Evolutionary conservation across 2,797 vertebrate species (phyloP).

Genomic region (Sebastes elongatus): DNA sequence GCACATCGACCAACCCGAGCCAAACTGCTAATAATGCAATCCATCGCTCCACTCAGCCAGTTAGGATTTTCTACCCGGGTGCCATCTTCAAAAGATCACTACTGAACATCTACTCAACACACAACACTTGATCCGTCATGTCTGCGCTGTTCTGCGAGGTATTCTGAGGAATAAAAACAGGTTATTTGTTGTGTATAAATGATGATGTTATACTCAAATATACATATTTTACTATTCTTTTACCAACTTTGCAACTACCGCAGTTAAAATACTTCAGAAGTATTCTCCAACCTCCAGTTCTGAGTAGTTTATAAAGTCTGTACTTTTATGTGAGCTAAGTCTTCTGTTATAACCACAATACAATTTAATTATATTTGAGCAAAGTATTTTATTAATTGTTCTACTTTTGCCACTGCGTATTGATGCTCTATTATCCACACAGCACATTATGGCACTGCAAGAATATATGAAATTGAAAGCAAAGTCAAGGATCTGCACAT

Average conservation of each 20-base stretch:
- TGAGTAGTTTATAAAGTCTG: not conserved
- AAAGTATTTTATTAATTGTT: not conserved
- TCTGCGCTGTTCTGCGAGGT: not conserved
- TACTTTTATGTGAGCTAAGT: not conserved
- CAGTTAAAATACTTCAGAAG: not conserved
- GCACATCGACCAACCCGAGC: constrained; percentile 42
- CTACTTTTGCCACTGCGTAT: not conserved
- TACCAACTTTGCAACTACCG: not conserved
- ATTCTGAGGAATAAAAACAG: not conserved
- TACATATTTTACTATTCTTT: not conserved
- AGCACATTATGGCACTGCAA: not conserved
- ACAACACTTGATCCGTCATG: not conserved
- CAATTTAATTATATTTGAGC: not conserved
- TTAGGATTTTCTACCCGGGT: constrained; percentile 49
- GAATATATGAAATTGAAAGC: not conserved
- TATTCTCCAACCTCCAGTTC: not conserved
- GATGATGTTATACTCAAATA: not conserved
- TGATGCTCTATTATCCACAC: too few relatives aligned
- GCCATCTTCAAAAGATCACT: constrained; percentile 37
- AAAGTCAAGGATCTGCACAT: not conserved
- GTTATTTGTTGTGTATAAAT: not conserved
- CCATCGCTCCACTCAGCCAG: constrained; percentile 56
- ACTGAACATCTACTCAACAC: constrained; percentile 7
- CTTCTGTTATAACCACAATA: not conserved
- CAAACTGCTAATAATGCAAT: constrained; percentile 64